phyloP scores from a whole-genome alignment of 2,113 vertebrate genomes.

The Gobius niger region DNA sequence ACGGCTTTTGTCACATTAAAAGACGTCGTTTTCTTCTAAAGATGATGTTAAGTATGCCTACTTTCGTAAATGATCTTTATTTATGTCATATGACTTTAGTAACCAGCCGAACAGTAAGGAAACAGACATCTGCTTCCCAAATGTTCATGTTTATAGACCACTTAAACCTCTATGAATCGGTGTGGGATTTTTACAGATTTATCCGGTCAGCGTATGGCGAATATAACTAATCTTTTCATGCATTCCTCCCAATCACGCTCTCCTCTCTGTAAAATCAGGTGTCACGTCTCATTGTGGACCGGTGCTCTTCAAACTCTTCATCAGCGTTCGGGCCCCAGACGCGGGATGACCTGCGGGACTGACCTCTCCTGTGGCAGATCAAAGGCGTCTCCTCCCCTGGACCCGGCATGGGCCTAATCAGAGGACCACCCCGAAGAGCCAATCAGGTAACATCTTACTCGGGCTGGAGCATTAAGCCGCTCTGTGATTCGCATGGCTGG shows the following conservation, averaged over 20 bases:
- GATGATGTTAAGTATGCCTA: too few species aligned
- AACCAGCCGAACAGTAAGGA: neutral
- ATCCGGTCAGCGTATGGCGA: slow-evolving; percentile 31
- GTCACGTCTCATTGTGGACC: slow-evolving; percentile 54
- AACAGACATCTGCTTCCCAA: slow-evolving; percentile 6
- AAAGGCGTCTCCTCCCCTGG: slow-evolving; percentile 48
- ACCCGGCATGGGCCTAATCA: slow-evolving; percentile 55
- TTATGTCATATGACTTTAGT: neutral
- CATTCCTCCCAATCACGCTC: slow-evolving; percentile 26
- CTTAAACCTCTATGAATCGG: neutral
- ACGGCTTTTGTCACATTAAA: too few species aligned
- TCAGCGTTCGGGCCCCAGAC: slow-evolving; percentile 49
- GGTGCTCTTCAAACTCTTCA: slow-evolving; percentile 55
- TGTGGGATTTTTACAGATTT: neutral
- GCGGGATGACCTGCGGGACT: slow-evolving; percentile 38
- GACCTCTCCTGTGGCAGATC: slow-evolving; percentile 65
- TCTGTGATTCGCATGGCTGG: slow-evolving; percentile 28
- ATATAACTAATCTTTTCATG: slow-evolving; percentile 17
- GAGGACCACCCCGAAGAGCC: slow-evolving; percentile 62
- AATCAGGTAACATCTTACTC: slow-evolving; percentile 60
- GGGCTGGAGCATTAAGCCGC: slow-evolving; percentile 44
- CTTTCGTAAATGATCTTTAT: too few species aligned
- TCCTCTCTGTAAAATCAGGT: slow-evolving; percentile 40
- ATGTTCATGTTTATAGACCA: neutral
- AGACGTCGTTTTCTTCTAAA: too few species aligned